Conservation (phyloP, 2,113 vertebrate species). For the Camelus bactrianus region DNA sequence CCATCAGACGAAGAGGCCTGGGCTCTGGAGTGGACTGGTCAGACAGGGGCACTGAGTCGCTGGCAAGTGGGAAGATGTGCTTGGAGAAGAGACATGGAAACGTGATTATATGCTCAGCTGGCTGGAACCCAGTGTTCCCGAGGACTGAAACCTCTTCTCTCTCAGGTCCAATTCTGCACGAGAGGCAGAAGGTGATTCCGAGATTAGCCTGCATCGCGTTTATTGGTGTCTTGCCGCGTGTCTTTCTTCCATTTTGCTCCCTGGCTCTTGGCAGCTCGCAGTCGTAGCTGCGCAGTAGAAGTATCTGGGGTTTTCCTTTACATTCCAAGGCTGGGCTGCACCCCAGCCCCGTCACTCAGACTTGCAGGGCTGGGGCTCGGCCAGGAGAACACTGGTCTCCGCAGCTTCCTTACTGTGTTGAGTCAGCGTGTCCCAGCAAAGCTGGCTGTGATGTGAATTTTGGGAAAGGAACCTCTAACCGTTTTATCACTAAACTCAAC, state of each 20-base stretch:
- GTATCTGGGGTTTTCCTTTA: neutral
- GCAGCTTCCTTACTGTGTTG: fast-evolving
- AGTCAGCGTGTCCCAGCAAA: neutral
- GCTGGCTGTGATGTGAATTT: neutral
- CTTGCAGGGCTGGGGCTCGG: no score
- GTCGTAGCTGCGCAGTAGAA: neutral
- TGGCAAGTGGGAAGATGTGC: neutral
- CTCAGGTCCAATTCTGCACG: fast-evolving
- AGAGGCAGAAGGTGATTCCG: neutral
- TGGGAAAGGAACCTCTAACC: neutral
- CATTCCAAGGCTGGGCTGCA: neutral
- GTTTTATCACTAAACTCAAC: neutral
- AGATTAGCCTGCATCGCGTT: neutral
- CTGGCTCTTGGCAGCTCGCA: neutral
- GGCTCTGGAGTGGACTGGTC: neutral
- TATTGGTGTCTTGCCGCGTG: no score
- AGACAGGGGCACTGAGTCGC: neutral
- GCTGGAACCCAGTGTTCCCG: fast-evolving
- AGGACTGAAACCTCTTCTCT: no score
- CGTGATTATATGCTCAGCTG: fast-evolving
- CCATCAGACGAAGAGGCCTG: neutral
- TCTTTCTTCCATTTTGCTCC: neutral
- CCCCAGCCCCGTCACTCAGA: neutral
- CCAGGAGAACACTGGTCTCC: no score
- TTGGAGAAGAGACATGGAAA: neutral